Evolutionary conservation across 2,888 invertebrate genomes (phyloP), one percentile per base, ranked within the genome.

Genomic region (Odontocerum albicorne): DNA sequence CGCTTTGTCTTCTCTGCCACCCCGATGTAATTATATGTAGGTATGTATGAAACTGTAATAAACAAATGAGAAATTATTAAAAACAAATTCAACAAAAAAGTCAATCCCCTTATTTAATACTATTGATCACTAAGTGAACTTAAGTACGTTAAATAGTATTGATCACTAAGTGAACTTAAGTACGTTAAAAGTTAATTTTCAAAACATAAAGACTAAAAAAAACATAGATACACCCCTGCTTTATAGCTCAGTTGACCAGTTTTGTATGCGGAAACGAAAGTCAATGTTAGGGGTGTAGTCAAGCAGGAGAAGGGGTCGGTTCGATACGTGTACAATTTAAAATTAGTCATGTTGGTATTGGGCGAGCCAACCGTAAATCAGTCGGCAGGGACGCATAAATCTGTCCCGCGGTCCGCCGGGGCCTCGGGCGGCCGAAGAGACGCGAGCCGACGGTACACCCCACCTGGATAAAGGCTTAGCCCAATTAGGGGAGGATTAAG

Each of bases 301-400:
- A 27, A 27, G 33, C 6, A 22, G 42, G 39, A 3, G 32, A 32
- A 32, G 16, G 47, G n/a, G 55, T 20, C n/a, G 15, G 54, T 49
- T 46, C 57, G 57, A 50, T 57, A 57, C 57, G 57, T 52, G 51
- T 57, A 55, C 57, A 57, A 60, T 60, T 60, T 58, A 58, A 60
- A 60, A 60, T 60, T 58, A 60, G 57, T 60, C 60, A 60, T 60
- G 60, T 58, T 55, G 51, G 52, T 55, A 55, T 49, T 55, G 57
- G 55, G 35, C 20, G 55, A 51, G 39, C 6, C 53, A 50, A 43
- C 51, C 53, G 55, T 61, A 61, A 61, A 61, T 61, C 61, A 61
- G 56, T 47, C 46, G 43, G 27, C 58, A 55, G 58, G 56, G 58
- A 52, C 19, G 58, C 49, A 61, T 61, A 61, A 61, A 61, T 61